Percentiles rank a stretch among this genome's conserved stretches.
These are phyloP conservation scores for Nannoperca obscura DNA, from an alignment of 2,797 vertebrate species.

Conservation along the genomic window DNA sequence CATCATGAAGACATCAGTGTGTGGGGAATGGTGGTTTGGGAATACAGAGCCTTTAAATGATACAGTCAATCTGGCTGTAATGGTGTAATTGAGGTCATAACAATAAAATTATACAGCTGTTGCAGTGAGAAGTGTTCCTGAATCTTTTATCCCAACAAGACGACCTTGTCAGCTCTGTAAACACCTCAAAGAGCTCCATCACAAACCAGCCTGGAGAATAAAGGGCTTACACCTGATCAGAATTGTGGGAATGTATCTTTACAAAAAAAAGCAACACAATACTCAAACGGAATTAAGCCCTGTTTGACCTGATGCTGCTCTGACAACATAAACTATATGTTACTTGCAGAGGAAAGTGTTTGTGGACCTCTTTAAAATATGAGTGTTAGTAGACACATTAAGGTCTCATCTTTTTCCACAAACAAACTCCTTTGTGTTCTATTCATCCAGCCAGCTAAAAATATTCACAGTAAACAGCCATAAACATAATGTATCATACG, in stretches of 20 bases:
- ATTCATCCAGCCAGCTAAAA: slow-evolving; percentile 27
- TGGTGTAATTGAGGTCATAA: background rate
- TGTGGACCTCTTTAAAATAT: background rate
- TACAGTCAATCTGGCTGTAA: background rate
- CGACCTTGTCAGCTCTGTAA: background rate
- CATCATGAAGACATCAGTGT: background rate
- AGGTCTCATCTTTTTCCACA: background rate
- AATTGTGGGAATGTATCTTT: background rate
- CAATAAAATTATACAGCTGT: background rate
- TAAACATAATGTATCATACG: slow-evolving; percentile 20
- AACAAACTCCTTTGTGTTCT: slow-evolving; percentile 11
- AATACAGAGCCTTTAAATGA: background rate
- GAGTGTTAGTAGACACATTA: background rate
- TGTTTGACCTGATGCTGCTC: background rate
- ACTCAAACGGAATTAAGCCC: background rate
- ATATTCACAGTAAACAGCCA: slow-evolving; percentile 32
- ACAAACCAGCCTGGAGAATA: background rate
- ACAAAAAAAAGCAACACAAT: background rate
- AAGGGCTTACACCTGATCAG: too few relatives aligned
- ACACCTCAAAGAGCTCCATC: background rate
- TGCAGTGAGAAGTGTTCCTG: slow-evolving; percentile 1
- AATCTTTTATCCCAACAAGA: background rate
- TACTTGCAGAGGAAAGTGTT: background rate
- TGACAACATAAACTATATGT: background rate
- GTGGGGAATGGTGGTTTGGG: background rate